Evolutionary conservation across 2,888 invertebrate species (phyloP).

Genomic region (Junonia oenone): DNA sequence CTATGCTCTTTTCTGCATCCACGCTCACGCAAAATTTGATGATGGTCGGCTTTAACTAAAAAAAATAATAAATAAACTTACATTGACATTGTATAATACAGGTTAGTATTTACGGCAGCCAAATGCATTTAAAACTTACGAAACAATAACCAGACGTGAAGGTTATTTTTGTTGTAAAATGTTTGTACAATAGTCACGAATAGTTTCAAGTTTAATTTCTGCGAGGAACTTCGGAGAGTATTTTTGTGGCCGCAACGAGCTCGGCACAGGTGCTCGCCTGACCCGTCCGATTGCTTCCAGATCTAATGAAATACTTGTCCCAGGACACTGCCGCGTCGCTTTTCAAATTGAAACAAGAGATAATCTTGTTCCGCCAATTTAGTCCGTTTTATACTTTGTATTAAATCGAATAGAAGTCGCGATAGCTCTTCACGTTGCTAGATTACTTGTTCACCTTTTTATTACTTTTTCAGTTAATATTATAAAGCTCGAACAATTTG

Average conservation of each 20-base stretch:
- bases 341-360: constrained; percentile 70
- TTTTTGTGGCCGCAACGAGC: constrained; percentile 20
- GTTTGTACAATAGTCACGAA: constrained; percentile 17
- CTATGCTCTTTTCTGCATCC: too few relatives aligned
- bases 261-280: constrained; percentile 46
- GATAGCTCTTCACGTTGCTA: constrained; percentile 42
- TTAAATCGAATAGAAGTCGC: constrained; percentile 46
- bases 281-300: constrained; percentile 41
- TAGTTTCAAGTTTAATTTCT: constrained; percentile 17
- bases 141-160: constrained; percentile 4
- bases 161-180: constrained; percentile 6
- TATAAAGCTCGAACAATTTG: not conserved
- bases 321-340: constrained; percentile 52
- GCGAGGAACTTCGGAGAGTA: constrained; percentile 13
- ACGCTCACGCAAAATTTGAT: too few relatives aligned
- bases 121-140: constrained; percentile 7
- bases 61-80: too few relatives aligned
- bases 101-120: not conserved
- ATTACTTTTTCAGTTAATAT: constrained; percentile 2
- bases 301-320: constrained; percentile 68
- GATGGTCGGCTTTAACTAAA: too few relatives aligned
- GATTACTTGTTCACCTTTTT: constrained; percentile 38
- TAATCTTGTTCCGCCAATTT: constrained; percentile 62
- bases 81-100: not conserved
- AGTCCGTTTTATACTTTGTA: constrained; percentile 62